Evolutionary conservation across 2,797 vertebrate genomes (phyloP).

Genomic region (Neoniphon sammara): DNA sequence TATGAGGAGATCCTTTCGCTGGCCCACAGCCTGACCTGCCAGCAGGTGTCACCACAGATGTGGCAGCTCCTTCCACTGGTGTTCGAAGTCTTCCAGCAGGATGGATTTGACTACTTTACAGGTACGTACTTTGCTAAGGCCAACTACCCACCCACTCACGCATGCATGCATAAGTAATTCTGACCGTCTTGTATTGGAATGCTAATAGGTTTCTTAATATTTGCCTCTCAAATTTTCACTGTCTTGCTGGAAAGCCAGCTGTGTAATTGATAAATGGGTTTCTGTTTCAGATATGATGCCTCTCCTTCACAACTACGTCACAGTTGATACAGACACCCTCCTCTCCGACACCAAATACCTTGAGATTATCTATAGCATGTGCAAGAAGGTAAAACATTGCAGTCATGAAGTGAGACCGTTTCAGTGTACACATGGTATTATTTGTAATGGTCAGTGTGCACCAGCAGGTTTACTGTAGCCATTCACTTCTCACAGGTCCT

Average conservation of each 20-base stretch:
- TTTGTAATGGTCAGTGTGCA: background rate
- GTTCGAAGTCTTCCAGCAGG: slow-evolving; percentile 98
- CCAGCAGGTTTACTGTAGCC: background rate
- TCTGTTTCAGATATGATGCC: slow-evolving; percentile 96
- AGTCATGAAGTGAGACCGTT: background rate
- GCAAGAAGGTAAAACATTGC: slow-evolving; percentile 91
- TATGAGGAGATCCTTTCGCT: slow-evolving; percentile 99
- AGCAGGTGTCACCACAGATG: slow-evolving; percentile 98
- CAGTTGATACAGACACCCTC: slow-evolving; percentile 97
- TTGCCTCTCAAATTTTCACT: background rate
- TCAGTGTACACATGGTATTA: background rate
- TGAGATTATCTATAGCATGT: slow-evolving; percentile 99
- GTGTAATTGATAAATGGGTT: background rate
- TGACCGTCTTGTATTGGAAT: too few relatives aligned
- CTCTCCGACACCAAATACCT: slow-evolving; percentile 98
- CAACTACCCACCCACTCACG: background rate
- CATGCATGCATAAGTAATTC: background rate
- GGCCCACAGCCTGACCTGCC: slow-evolving; percentile 98
- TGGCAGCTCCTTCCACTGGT: slow-evolving; percentile 98
- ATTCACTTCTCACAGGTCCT: slow-evolving; percentile 84
- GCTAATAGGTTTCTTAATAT: too few relatives aligned
- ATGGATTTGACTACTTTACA: slow-evolving; percentile 99
- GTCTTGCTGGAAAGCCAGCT: background rate
- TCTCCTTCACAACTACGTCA: slow-evolving; percentile 98
- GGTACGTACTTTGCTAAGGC: slow-evolving; percentile 75